Evolutionary conservation across 2,888 invertebrate species (phyloP).

Genomic region (Tachystola acroxantha): DNA sequence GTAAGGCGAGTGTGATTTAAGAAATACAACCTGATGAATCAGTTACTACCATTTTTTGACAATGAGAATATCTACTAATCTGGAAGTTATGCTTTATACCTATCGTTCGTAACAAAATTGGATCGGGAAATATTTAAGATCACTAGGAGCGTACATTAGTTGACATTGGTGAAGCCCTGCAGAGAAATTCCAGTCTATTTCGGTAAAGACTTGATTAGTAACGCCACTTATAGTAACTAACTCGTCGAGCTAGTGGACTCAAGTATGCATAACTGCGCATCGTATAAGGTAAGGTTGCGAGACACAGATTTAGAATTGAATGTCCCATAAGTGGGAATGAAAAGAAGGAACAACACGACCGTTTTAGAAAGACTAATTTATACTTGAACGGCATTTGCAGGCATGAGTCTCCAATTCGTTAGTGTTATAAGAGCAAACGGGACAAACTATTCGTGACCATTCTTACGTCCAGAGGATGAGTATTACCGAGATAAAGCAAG

Average conservation of each 20-base stretch:
- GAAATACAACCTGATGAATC: no score
- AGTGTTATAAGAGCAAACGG: conserved; percentile 33
- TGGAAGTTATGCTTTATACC: no score
- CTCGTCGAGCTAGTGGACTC: conserved; percentile 26
- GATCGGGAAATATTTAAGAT: background rate
- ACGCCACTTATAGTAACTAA: conserved; percentile 31
- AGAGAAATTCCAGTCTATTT: conserved; percentile 59
- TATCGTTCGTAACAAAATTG: no score
- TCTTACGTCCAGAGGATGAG: conserved; percentile 48
- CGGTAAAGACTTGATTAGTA: conserved; percentile 51
- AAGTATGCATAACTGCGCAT: conserved; percentile 23
- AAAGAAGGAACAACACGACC: conserved; percentile 22
- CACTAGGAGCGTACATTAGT: background rate
- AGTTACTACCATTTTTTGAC: no score
- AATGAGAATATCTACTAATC: no score
- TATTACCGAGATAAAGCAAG: conserved; percentile 28
- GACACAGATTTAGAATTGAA: conserved; percentile 31
- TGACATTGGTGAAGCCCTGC: background rate
- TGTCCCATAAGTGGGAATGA: conserved; percentile 26
- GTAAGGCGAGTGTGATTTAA: no score
- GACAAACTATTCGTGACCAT: conserved; percentile 45
- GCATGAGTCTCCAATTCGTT: conserved; percentile 23
- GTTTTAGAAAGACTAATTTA: conserved; percentile 27
- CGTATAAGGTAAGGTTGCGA: conserved; percentile 24
- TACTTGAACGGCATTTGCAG: conserved; percentile 22